Conservation (phyloP, 2,113 vertebrate genomes). For the Paratilapia polleni region DNA sequence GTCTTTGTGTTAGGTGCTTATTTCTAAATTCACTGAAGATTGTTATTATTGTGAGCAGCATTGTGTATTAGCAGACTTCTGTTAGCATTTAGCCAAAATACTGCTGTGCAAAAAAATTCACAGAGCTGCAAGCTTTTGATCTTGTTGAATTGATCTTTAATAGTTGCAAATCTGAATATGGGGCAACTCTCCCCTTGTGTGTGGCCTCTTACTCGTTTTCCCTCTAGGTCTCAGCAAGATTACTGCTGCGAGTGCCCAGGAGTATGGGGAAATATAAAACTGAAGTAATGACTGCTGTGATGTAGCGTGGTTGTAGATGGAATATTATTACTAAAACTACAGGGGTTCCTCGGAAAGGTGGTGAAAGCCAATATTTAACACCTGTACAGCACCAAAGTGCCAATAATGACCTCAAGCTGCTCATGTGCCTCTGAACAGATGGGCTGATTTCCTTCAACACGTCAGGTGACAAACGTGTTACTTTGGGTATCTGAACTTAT, state of each 20-base stretch:
- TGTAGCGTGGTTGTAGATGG: slow-evolving; percentile 23
- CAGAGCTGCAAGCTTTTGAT: not conserved
- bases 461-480: slow-evolving; percentile 22
- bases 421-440: slow-evolving; percentile 20
- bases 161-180: not conserved
- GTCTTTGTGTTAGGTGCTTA: not conserved
- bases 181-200: not conserved
- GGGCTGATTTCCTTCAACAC: slow-evolving; percentile 16
- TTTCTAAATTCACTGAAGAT: not conserved
- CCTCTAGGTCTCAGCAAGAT: slow-evolving; percentile 18
- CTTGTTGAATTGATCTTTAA: slow-evolving; percentile 13
- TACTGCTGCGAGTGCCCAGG: not conserved
- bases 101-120: not conserved
- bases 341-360: slow-evolving; percentile 23
- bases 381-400: slow-evolving; percentile 22
- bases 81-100: not conserved
- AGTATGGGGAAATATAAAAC: slow-evolving; percentile 35
- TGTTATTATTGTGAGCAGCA: not conserved
- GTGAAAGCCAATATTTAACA: slow-evolving; percentile 53
- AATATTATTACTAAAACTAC: slow-evolving; percentile 43
- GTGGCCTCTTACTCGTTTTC: not conserved
- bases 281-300: slow-evolving; percentile 39
- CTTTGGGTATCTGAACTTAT: slow-evolving; percentile 17
- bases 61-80: not conserved
- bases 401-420: slow-evolving; percentile 32